Conservation (phyloP, 2,797 vertebrate genomes). For the Eulemur mongoz region DNA sequence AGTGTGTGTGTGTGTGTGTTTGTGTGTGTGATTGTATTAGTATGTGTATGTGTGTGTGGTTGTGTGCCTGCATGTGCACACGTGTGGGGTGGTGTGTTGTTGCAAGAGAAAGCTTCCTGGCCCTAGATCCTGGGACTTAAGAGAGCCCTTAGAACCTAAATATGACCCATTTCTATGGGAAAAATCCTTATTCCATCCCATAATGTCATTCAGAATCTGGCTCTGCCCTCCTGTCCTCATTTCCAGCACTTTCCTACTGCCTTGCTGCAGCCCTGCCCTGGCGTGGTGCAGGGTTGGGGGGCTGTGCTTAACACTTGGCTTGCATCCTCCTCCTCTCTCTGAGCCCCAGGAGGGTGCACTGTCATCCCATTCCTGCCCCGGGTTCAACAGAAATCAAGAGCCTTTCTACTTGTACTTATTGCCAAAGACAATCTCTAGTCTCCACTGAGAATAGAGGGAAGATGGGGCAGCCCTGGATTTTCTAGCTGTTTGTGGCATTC, state of each 20-base stretch:
- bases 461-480: background rate
- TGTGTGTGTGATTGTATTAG: too few species aligned
- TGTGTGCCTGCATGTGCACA: too few species aligned
- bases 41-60: fast-evolving
- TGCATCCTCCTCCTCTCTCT: background rate
- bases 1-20: background rate
- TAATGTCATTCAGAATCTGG: background rate
- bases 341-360: background rate
- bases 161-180: background rate
- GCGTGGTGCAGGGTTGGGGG: background rate
- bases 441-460: background rate
- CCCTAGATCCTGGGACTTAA: background rate
- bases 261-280: background rate
- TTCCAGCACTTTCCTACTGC: background rate
- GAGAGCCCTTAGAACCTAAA: background rate
- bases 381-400: background rate
- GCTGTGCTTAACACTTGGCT: background rate
- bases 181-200: background rate
- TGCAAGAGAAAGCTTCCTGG: background rate
- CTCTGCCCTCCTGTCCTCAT: background rate
- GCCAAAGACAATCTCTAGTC: background rate
- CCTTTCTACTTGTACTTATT: background rate
- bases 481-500: background rate
- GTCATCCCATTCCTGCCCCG: background rate
- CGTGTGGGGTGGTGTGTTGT: too few species aligned